Base-by-base conservation (phyloP, 53 echinoderm and acorn worm species). In the Holothuria scabra region DNA sequence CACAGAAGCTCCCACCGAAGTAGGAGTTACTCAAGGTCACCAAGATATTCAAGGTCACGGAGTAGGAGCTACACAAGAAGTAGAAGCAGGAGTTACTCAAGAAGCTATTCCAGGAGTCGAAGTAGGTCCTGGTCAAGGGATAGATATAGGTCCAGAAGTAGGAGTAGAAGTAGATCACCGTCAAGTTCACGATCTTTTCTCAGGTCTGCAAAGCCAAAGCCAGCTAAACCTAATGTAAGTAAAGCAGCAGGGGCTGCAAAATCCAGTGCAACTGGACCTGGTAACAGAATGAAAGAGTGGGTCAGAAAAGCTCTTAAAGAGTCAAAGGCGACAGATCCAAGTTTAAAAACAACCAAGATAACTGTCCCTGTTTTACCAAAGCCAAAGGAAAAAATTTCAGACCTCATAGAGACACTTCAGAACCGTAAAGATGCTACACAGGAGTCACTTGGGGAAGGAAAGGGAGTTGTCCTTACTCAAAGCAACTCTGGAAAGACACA, bases 241-340 rank as follows among this genome's bases (percentile, higher is more conserved):
- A 28, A 56, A 56, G 64, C 22, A 37, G 64, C 60, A 28, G 35
- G 14, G 10, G 25, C 63, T 63, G 60, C 59, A 30, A 79, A 79
- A 59, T 58, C 60, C 57, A 59, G 24, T 79, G 22, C 62, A 18
- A 34, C 62, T 24, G 48, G 48, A 25, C 82, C 82, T 63, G 82
- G 65, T 23, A 41, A 81, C 11, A 81, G 68, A 52, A 59, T 95
- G 81, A 95, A 92, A 58, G 95, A 95, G 84, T 86, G 95, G 85
- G 95, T 95, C 1, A 81, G 95, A 64, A 86, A 95, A 87, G 95
- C 95, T 28, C 78, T 95, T 25, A 92, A 92, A 83, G 95, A 95
- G 55, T 92, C 90, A 60, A 92, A 90, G 65, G 92, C 92, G 56
- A 90, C 92, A 8, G 95, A 95, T 68, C 95, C 95, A 57, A 83